Conservation (phyloP, 2,113 vertebrate species). For the Cygnus atratus region DNA sequence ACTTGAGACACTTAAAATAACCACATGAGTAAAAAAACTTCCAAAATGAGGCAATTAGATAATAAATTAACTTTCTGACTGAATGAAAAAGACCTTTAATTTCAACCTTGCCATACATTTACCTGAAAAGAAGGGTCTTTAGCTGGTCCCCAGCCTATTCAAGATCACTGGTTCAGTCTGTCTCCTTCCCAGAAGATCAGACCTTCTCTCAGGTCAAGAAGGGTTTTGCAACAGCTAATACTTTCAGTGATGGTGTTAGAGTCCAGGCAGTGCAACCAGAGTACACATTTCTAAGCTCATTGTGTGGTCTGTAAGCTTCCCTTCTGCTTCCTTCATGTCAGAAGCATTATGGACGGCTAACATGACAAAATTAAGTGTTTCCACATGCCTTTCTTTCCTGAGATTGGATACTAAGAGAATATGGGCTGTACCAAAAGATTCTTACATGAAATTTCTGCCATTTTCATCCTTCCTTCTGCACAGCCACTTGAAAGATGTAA, state of each 20-base stretch:
- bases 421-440: background rate
- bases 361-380: background rate
- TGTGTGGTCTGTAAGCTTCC: background rate
- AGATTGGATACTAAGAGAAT: background rate
- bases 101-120: background rate
- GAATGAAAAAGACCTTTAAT: background rate
- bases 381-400: background rate
- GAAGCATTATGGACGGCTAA: background rate
- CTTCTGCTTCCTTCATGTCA: background rate
- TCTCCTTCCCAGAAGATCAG: background rate
- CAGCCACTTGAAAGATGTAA: background rate
- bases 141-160: background rate
- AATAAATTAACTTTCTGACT: background rate
- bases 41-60: background rate
- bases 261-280: background rate
- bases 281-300: background rate
- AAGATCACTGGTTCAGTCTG: background rate
- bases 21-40: background rate
- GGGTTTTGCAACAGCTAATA: background rate
- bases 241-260: background rate
- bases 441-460: background rate
- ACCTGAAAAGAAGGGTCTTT: background rate
- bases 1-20: background rate
- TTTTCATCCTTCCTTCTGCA: background rate
- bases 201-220: background rate